phyloP scores from a whole-genome alignment of 2,888 invertebrate species.

The Tetanocera ferruginea region DNA sequence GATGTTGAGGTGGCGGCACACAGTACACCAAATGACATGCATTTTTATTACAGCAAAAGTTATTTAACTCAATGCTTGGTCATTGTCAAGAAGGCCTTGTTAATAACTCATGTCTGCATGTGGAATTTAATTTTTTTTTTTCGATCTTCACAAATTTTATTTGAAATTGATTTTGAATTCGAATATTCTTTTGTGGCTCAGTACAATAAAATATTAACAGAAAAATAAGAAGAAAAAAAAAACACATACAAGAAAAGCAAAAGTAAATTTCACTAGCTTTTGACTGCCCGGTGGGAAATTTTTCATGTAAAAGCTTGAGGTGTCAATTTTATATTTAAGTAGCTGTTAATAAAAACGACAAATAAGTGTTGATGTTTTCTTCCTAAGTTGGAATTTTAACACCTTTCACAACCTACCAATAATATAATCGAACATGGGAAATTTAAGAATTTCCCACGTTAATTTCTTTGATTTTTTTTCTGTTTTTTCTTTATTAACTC shows the following conservation, averaged over 20 bases:
- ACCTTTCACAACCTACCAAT: not conserved
- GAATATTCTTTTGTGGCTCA: not conserved
- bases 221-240: not conserved
- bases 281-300: not conserved
- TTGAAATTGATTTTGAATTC: not conserved
- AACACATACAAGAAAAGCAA: not conserved
- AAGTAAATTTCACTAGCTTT: not conserved
- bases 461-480: not conserved
- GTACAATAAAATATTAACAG: not conserved
- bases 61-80: not conserved
- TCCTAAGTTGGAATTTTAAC: not conserved
- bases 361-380: not conserved
- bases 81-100: not conserved
- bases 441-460: not conserved
- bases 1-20: not conserved
- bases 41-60: not conserved
- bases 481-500: no score
- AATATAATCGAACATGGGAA: not conserved
- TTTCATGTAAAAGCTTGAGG: not conserved
- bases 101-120: not conserved
- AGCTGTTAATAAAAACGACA: not conserved
- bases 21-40: not conserved
- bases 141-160: not conserved
- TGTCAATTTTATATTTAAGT: slow-evolving; percentile 15
- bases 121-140: no score